phyloP scores from a whole-genome alignment of 1,140 invertebrate species.

The Aphelenchoides avenae region DNA sequence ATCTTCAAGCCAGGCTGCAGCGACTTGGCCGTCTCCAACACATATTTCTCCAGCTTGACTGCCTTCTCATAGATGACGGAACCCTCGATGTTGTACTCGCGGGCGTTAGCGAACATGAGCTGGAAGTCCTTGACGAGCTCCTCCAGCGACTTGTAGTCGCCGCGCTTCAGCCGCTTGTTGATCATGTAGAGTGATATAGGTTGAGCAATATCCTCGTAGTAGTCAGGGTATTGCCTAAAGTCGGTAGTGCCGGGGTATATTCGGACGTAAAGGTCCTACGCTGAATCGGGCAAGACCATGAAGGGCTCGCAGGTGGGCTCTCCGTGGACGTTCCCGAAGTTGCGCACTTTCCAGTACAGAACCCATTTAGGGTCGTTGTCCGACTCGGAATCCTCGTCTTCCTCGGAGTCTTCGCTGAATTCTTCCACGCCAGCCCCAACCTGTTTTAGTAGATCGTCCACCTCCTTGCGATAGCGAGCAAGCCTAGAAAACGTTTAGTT shows the following conservation, averaged over 20 bases:
- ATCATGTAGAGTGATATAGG: conserved; percentile 91
- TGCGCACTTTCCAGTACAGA: conserved; percentile 73
- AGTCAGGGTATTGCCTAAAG: conserved; percentile 76
- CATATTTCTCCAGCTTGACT: conserved; percentile 31
- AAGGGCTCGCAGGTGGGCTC: conserved; percentile 79
- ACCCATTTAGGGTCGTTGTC: conserved; percentile 73
- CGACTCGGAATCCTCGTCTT: conserved; percentile 59
- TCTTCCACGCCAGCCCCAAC: conserved; percentile 65
- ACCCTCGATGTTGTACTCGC: conserved; percentile 82
- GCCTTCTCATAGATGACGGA: conserved; percentile 71
- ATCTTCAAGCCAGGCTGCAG: conserved; percentile 24
- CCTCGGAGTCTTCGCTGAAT: conserved; percentile 56
- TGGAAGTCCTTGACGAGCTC: conserved; percentile 35
- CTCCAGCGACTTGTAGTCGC: conserved; percentile 32
- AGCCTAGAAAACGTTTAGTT: conserved; percentile 19
- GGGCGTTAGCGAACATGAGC: conserved; percentile 92
- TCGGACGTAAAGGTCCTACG: not conserved
- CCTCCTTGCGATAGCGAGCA: conserved; percentile 60
- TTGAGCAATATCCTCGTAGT: conserved; percentile 92
- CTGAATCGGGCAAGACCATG: conserved; percentile 76
- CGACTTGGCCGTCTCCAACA: conserved; percentile 42
- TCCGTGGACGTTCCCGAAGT: conserved; percentile 70
- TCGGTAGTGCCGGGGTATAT: too few species aligned
- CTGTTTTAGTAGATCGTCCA: conserved; percentile 65
- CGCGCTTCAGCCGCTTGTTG: conserved; percentile 74